Evolutionary conservation across 2,888 invertebrate species (phyloP), one percentile per base, ranked within the genome.

Genomic region (Sabatieria punctata): DNA sequence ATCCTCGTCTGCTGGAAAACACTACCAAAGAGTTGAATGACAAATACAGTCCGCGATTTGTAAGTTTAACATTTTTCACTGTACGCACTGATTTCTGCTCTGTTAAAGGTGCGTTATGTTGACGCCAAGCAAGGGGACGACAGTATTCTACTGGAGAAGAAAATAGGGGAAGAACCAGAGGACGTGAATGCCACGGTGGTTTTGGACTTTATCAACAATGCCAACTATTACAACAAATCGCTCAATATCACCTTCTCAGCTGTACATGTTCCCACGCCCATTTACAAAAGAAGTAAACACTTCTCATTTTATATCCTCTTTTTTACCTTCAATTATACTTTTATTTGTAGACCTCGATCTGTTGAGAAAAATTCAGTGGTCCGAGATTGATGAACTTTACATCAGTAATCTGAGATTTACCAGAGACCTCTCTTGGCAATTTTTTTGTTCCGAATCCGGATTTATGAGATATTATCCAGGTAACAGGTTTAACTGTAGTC

Each of bases 381-480:
- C 93, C 0, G 79, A 82, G 65, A 74, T 72, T 19, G 73, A 97
- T 44, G 84, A 91, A n/a, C 51, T 60, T 21, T 62, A 60, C 43
- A 56, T 60, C 1, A 36, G 15, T 4, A 35, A 43, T 23, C 27
- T 25, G 19, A 13, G 33, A 15, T 2, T 4, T 2, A 2, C 15
- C 23, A 21, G 60, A 27, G 62, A 63, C 47, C 49, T 62, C 30
- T 60, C 59, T 1, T 97, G 93, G 88, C 97, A 97, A 69, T 93
- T 91, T 68, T 97, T 95, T 67, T 91, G 95, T 25, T 88, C 88
- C 55, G 78, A 84, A 26, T 78, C 82, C 2, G 97, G 97, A 15
- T 81, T 95, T 59, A 74, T 97, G 58, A 73, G 97, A 6, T 83
- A 85, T 63, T 97, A 80, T 71, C 97, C 97, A 44, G 93, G 91